Conservation (phyloP, 2,888 invertebrate species). For the Tipula confusa region DNA sequence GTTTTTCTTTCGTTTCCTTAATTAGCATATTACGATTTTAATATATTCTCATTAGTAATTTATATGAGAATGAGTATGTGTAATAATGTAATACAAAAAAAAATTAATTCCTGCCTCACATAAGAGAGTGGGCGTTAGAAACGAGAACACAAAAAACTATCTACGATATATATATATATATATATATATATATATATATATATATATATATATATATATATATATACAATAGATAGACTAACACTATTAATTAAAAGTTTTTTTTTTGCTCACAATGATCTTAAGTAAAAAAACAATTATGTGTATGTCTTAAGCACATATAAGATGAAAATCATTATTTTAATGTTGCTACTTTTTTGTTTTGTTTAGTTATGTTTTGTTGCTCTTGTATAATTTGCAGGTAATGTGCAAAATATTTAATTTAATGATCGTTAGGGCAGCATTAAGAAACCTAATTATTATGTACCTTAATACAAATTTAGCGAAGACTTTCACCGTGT, state of each 20-base stretch:
- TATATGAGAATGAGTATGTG: background rate
- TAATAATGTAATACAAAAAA: background rate
- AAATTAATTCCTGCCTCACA: background rate
- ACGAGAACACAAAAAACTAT: background rate
- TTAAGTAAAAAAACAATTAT: slow-evolving; percentile 5
- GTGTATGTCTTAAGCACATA: background rate
- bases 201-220: too few relatives aligned
- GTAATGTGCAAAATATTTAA: background rate
- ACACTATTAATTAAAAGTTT: background rate
- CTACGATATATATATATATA: background rate
- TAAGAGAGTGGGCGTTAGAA: background rate
- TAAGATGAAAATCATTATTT: slow-evolving; percentile 9
- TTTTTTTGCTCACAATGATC: background rate
- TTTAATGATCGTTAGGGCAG: background rate
- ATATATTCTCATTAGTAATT: background rate
- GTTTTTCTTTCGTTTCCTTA: background rate
- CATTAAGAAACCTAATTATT: too few relatives aligned
- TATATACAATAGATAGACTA: background rate
- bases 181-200: too few relatives aligned
- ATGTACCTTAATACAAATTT: too few relatives aligned
- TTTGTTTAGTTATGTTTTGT: background rate
- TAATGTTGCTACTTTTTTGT: background rate
- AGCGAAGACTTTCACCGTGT: too few relatives aligned
- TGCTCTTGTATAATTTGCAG: background rate
- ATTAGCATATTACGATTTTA: background rate